Evolutionary conservation across 2,888 invertebrate genomes (phyloP).

Genomic region (Caenorhabditis macrosperma): DNA sequence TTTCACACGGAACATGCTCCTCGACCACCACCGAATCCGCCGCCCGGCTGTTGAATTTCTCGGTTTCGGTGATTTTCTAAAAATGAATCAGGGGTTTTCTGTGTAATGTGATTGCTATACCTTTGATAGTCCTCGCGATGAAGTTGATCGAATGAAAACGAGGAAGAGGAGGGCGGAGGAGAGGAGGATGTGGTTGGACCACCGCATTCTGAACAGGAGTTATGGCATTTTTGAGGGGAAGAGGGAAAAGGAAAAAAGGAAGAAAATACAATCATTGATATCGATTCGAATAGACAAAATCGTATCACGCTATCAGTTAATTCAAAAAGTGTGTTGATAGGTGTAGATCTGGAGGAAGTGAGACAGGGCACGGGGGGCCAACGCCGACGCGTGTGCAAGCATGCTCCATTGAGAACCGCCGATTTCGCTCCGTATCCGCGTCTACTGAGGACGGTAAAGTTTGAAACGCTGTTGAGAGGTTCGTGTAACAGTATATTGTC

Average conservation of each 20-base stretch:
- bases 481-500: too few relatives aligned
- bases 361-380: too few relatives aligned
- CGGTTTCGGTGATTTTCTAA: conserved; percentile 27
- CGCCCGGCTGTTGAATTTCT: background rate
- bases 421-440: too few relatives aligned
- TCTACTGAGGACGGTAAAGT: too few relatives aligned
- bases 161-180: conserved; percentile 1
- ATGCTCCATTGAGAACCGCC: too few relatives aligned
- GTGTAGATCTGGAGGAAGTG: too few relatives aligned
- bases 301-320: too few relatives aligned
- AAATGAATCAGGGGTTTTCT: background rate
- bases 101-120: background rate
- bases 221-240: background rate
- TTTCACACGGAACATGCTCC: conserved; percentile 43
- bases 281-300: too few relatives aligned
- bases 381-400: too few relatives aligned
- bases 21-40: background rate
- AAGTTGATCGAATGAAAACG: background rate
- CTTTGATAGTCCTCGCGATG: conserved; percentile 27
- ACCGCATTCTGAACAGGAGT: conserved; percentile 6
- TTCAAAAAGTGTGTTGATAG: too few relatives aligned
- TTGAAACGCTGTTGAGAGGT: too few relatives aligned
- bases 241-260: background rate
- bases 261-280: too few relatives aligned
- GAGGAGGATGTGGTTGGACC: background rate